Conservation (phyloP, 2,113 vertebrate species). For the Coreoperca whiteheadi region DNA sequence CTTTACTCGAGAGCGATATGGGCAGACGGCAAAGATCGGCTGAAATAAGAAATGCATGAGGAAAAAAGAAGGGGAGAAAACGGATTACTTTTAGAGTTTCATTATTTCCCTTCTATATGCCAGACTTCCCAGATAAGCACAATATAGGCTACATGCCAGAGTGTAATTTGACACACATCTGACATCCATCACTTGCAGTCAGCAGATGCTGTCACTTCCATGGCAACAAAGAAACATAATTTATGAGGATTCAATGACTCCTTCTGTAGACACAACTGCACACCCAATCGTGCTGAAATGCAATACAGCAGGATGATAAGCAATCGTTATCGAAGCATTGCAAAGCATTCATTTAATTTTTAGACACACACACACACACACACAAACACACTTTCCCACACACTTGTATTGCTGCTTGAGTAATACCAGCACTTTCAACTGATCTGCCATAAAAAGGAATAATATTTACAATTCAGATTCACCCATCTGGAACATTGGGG, state of each 20-base stretch:
- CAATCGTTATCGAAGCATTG: conserved; percentile 51
- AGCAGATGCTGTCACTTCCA: conserved; percentile 62
- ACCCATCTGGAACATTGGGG: conserved; percentile 33
- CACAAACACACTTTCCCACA: conserved; percentile 11
- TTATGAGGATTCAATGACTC: conserved; percentile 55
- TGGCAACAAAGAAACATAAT: conserved; percentile 67
- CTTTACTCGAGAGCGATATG: background rate
- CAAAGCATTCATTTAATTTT: conserved; percentile 48
- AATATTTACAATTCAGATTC: conserved; percentile 63
- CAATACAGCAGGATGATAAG: conserved; percentile 54
- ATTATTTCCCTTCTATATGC: conserved; percentile 46
- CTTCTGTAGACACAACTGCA: conserved; percentile 35
- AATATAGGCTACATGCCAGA: conserved; percentile 28
- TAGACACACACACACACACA: conserved; percentile 5
- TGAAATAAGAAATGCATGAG: conserved; percentile 40
- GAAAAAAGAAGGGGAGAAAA: background rate
- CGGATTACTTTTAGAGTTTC: conserved; percentile 41
- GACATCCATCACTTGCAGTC: conserved; percentile 65
- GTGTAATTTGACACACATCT: conserved; percentile 60
- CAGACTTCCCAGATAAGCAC: conserved; percentile 41
- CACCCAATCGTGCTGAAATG: conserved; percentile 48
- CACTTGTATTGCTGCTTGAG: conserved; percentile 50
- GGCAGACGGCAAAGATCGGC: conserved; percentile 44
- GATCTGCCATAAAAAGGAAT: conserved; percentile 48
- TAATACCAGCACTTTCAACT: conserved; percentile 48